A percentile compares a stretch with the other conserved stretches of the same genome.
Conservation (phyloP, 2,797 vertebrate species). For the Hemitrygon akajei region DNA sequence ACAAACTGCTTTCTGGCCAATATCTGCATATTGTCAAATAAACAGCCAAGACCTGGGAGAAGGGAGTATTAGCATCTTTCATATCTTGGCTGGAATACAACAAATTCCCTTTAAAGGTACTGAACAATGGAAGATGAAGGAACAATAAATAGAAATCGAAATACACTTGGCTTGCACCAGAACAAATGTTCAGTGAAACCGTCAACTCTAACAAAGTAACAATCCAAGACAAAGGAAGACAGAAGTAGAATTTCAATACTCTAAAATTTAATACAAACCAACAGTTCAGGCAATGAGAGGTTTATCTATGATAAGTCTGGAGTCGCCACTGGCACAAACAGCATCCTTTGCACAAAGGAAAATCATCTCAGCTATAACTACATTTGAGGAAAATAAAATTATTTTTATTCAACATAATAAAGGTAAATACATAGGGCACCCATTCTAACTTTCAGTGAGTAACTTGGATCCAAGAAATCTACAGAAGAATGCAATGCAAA, state of each 20-base stretch:
- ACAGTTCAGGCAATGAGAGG: background rate
- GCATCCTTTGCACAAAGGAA: background rate
- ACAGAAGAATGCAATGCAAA: background rate
- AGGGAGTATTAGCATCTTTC: background rate
- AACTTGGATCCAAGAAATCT: background rate
- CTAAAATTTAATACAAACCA: background rate
- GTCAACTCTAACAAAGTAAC: too few relatives aligned
- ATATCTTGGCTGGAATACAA: background rate
- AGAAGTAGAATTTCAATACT: background rate
- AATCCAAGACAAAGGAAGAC: background rate
- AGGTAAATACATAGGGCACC: background rate
- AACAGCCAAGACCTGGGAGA: background rate
- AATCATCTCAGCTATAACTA: too few relatives aligned
- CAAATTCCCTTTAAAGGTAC: background rate
- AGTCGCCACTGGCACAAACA: background rate
- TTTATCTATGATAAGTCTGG: background rate
- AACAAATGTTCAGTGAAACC: background rate
- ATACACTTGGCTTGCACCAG: background rate
- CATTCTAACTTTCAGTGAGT: background rate
- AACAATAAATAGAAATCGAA: background rate
- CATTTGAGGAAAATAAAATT: background rate
- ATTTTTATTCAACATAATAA: background rate
- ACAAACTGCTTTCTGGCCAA: background rate
- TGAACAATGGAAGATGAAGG: background rate
- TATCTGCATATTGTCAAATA: background rate